A percentile compares a stretch with the other conserved stretches of the same genome.
phyloP scores from a whole-genome alignment of 2,113 vertebrate genomes.

The Rhagologus leucostigma region DNA sequence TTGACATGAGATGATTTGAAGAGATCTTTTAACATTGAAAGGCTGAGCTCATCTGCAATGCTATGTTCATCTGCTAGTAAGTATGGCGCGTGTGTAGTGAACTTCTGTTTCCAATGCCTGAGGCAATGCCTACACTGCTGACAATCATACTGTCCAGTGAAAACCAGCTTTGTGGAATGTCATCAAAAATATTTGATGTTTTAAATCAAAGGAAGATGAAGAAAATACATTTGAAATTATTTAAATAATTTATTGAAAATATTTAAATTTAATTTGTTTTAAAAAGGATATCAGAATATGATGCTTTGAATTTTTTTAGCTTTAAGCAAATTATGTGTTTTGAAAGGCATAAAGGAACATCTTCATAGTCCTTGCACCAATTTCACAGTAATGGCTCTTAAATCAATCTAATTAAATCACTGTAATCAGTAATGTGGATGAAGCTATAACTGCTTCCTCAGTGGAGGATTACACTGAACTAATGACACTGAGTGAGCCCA shows the following conservation, averaged over 20 bases:
- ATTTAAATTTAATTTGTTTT: background rate
- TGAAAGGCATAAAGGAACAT: background rate
- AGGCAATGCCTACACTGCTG: background rate
- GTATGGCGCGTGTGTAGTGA: fast-evolving
- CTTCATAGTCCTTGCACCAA: background rate
- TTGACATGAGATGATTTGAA: background rate
- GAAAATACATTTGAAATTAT: background rate
- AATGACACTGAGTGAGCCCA: background rate
- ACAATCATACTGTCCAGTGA: background rate
- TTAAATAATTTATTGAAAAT: background rate
- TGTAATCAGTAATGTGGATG: background rate
- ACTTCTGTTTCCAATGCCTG: background rate
- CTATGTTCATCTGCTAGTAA: background rate
- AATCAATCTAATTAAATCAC: background rate
- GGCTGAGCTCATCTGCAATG: background rate
- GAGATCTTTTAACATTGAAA: background rate
- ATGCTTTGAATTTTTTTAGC: background rate
- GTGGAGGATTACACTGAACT: background rate
- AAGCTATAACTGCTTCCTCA: background rate
- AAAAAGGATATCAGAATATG: background rate
- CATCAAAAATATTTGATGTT: background rate
- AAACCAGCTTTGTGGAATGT: background rate
- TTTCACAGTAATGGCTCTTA: background rate
- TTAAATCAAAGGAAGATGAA: background rate
- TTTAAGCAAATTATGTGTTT: background rate